phyloP scores from a whole-genome alignment of 2,113 vertebrate species.

The Nycticebus coucang region DNA sequence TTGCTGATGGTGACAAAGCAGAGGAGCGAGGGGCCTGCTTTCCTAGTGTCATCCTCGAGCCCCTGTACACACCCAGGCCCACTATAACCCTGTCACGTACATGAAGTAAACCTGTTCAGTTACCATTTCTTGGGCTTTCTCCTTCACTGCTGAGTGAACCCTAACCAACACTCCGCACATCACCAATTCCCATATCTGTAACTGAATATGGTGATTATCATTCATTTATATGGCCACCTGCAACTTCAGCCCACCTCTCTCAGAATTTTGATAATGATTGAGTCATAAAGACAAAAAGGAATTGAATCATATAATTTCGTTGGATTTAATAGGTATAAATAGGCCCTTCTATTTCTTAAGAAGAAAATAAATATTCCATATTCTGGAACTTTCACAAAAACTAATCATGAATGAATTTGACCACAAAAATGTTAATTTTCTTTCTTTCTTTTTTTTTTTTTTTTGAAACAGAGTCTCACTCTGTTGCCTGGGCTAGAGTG shows the following conservation, averaged over 20 bases:
- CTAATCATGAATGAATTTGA: neutral
- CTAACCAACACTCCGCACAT: neutral
- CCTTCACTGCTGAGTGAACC: neutral
- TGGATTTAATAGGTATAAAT: neutral
- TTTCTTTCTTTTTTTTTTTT: no score
- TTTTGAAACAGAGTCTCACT: no score
- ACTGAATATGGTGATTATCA: neutral
- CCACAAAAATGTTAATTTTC: neutral
- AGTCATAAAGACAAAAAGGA: neutral
- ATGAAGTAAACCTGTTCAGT: neutral
- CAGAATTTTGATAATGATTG: conserved; percentile 14
- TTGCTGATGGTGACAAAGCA: neutral
- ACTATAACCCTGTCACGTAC: neutral
- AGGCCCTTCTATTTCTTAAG: neutral
- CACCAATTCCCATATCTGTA: neutral
- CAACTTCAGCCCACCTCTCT: neutral
- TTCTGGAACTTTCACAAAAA: conserved; percentile 19
- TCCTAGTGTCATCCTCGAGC: neutral
- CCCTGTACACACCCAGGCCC: neutral
- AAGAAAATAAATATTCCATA: conserved; percentile 8
- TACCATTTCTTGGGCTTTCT: neutral
- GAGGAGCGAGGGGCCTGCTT: neutral
- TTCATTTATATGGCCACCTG: neutral
- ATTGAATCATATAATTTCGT: neutral
- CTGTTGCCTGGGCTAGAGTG: no score